A percentile compares a stretch with the other conserved stretches of the same genome.
Conservation (phyloP, 2,113 vertebrate genomes). For the Stigmatopora argus region DNA sequence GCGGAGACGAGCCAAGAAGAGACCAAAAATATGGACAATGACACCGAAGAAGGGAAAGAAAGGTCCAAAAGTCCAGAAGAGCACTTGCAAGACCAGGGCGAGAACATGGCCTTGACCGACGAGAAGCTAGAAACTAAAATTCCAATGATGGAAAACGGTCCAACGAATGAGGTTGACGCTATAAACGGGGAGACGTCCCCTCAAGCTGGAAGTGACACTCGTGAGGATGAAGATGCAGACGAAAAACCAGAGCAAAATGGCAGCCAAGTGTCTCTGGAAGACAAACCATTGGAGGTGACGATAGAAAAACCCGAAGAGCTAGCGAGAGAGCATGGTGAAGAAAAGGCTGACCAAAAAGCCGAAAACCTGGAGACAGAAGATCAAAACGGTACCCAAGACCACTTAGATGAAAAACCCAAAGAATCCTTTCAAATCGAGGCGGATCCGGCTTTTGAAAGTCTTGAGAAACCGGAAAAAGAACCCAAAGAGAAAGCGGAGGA, state of each 20-base stretch:
- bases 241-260: background rate
- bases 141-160: background rate
- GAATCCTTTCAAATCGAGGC: slow-evolving; percentile 12
- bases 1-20: background rate
- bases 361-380: slow-evolving; percentile 7
- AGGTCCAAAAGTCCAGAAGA: slow-evolving; percentile 10
- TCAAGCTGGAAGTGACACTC: background rate
- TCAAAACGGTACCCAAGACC: background rate
- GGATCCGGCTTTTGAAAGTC: background rate
- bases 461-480: background rate
- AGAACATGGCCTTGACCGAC: slow-evolving; percentile 4
- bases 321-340: background rate
- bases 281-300: slow-evolving; percentile 8
- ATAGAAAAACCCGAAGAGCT: slow-evolving; percentile 9
- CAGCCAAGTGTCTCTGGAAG: background rate
- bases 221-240: background rate
- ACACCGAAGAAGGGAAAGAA: slow-evolving; percentile 15
- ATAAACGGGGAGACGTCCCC: slow-evolving; percentile 46
- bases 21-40: background rate
- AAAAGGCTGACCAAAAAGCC: slow-evolving; percentile 13
- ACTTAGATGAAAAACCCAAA: slow-evolving; percentile 4
- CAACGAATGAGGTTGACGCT: slow-evolving; percentile 31
- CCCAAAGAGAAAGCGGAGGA: background rate
- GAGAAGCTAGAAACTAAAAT: background rate
- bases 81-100: background rate